phyloP scores from a whole-genome alignment of 2,888 invertebrate genomes.

The Drosophila buzzatii region DNA sequence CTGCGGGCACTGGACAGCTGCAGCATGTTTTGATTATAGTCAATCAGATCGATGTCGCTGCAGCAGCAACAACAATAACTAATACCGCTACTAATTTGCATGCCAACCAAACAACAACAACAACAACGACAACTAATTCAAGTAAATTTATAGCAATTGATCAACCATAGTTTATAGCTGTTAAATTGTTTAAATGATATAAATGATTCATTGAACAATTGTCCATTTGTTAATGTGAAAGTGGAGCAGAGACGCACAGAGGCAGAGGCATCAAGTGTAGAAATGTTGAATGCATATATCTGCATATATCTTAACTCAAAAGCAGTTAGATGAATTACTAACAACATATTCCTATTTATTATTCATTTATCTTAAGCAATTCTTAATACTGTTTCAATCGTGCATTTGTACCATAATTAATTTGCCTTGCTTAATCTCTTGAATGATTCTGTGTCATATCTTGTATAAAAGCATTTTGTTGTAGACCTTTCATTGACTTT shows the following conservation, averaged over 20 bases:
- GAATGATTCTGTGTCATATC: constrained; percentile 12
- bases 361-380: background rate
- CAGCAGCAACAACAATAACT: constrained; percentile 36
- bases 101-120: constrained; percentile 45
- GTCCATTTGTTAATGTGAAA: constrained; percentile 7
- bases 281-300: background rate
- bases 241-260: background rate
- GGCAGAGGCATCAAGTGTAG: no score
- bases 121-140: constrained; percentile 46
- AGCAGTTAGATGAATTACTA: background rate
- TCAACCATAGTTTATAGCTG: constrained; percentile 30
- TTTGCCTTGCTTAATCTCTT: constrained; percentile 10
- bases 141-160: constrained; percentile 60
- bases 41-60: constrained; percentile 64
- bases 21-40: constrained; percentile 67
- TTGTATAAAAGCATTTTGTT: constrained; percentile 9
- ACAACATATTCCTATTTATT: no score
- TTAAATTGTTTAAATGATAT: constrained; percentile 37
- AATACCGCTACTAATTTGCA: constrained; percentile 65
- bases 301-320: no score
- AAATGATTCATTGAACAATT: constrained; percentile 4
- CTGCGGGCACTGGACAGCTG: constrained; percentile 37
- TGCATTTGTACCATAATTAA: background rate
- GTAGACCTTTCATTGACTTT: constrained; percentile 39
- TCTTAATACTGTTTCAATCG: background rate